These are phyloP conservation scores for Eublepharis macularius DNA, from an alignment of 2,113 vertebrate genomes.

Conservation along the genomic window DNA sequence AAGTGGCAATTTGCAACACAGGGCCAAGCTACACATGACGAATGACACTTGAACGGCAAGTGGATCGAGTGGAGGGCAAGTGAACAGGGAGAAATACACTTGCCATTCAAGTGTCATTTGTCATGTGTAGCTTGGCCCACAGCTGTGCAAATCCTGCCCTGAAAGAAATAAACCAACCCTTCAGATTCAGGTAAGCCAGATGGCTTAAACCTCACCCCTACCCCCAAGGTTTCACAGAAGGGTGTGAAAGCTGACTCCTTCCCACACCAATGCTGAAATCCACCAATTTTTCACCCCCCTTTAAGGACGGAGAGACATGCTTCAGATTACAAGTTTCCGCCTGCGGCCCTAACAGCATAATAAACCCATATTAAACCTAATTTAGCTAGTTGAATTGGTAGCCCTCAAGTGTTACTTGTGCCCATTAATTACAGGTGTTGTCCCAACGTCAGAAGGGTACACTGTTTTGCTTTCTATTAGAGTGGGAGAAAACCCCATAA, in stretches of 20 bases:
- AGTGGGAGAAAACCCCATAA: slow-evolving; percentile 3
- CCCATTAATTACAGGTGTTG: background rate
- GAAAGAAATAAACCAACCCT: background rate
- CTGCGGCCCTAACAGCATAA: background rate
- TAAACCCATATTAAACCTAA: background rate
- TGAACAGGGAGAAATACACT: no score
- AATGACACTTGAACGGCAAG: no score
- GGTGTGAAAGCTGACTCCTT: background rate
- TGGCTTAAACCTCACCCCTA: background rate
- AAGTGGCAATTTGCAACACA: background rate
- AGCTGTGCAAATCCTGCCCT: background rate
- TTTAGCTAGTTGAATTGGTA: slow-evolving; percentile 22
- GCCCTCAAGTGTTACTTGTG: slow-evolving; percentile 16
- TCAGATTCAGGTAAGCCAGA: background rate
- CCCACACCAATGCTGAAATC: background rate
- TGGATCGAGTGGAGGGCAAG: no score
- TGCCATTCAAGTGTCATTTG: no score
- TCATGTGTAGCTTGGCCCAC: no score
- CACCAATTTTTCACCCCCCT: background rate
- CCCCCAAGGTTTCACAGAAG: slow-evolving; percentile 19
- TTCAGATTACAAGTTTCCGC: background rate
- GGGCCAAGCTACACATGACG: no score
- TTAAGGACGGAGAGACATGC: background rate
- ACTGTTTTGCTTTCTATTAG: background rate
- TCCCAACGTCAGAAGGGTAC: background rate